Evolutionary conservation across 2,797 vertebrate genomes (phyloP), one percentile per base, ranked within the genome.

Genomic region (Tokudaia tokunoshimensis): DNA sequence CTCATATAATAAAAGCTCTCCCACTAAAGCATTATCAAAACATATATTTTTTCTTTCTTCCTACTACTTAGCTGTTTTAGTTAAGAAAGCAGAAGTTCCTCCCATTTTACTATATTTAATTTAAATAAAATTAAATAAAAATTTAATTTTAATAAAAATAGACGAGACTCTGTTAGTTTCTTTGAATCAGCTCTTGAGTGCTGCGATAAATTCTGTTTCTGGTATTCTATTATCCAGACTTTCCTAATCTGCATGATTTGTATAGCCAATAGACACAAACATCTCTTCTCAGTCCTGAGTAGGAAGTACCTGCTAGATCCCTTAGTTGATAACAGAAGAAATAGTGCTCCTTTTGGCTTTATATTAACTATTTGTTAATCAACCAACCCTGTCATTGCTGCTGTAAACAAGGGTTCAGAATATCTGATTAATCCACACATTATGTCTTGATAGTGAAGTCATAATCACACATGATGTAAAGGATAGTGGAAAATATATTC

Each of bases 371-470:
- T 92, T 94, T 80, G 59, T 89, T 91, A 96, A 91, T 61, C 86
- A 31, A 61, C 91, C 50, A 76, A 67, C 79, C 59, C 61, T 59
- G 41, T 26, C 55, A 93, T 80, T 34, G 22, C 55, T 81, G 79
- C 2, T 75, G 70, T 83, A 86, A 94, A 92, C 11, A 47, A 89
- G 78, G 19, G 50, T 72, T 61, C 37, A 47, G 88, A 85, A 92
- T 67, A 92, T 89, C 89, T 92, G 34, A 95, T 97, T 96, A 94
- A 89, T 89, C 91, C 89, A 90, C 82, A 91, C 34, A 37, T 70
- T 76, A 44, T 72, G 94, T 96, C 50, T 26, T 95, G 86, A 95
- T 79, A 41, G 41, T 41, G 41, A 3, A 41, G 41, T 41, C 41
- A 41, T 41, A 41, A 41, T 41, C 41, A 41, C 41, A 41, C 41